Base-by-base conservation (phyloP, 2,113 vertebrate species). In the Nematolebias whitei region DNA sequence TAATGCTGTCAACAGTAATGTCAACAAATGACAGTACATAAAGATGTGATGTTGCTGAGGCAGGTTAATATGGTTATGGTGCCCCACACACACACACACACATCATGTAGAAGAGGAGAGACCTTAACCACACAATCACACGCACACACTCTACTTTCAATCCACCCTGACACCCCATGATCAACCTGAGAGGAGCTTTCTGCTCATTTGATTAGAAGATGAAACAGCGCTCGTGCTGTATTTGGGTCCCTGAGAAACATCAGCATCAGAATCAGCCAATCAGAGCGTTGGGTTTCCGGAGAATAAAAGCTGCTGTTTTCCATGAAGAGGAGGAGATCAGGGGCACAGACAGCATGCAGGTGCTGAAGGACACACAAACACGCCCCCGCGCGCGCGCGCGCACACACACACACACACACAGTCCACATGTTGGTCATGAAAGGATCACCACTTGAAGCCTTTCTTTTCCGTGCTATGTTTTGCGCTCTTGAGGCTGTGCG, bases 41-140 rank as follows among this genome's bases (percentile, higher is more conserved):
- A 19, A 10, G 2, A 45, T 45, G 5, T 2, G 5, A 35, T 35
- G 5, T 35, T 35, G 32, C 32, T 35, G 32, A 35, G 32, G 14
- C 68, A 74, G 77, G 73, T 88, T 68, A 69, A 74, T 71, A 79
- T 82, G 73, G 80, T 68, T 72, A 82, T 79, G 74, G 72, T 80
- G 85, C 80, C 76, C 78, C 78, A n/a, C 76, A 65, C 78, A 82
- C 68, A 56, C 67, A 73, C 43, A 61, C 75, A 69, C 47, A 77
- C 80, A 83, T 67, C 58, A 71, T 74, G 50, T 49, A 57, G 50
- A 63, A 55, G 65, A 81, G 72, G 61, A 81, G 62, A 80, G 81
- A 78, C 74, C 73, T 67, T 59, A 32, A n/a, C 4, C 50, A 26
- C 51, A n/a, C 57, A 38, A 29, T 15, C 63, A 22, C 44, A 18